Base-by-base conservation (phyloP, 2,113 vertebrate species). In the Passer domesticus region DNA sequence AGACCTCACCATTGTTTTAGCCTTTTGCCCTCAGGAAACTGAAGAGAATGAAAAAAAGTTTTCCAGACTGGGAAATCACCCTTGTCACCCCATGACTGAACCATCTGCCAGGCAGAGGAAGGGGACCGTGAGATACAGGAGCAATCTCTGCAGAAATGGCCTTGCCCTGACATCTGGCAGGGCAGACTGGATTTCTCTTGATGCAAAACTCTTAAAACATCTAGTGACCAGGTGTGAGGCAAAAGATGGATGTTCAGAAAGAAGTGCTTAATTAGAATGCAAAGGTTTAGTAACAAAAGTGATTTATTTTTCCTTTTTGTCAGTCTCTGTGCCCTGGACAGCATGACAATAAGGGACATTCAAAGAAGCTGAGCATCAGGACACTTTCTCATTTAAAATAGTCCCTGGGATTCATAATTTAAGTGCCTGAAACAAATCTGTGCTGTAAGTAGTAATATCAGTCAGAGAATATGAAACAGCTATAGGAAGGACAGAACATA, bases 231-330 rank as follows among this genome's bases (percentile, higher is more conserved):
- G 33, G 43, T 83, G 15, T 78, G 33, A 67, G 17, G 55, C 18
- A 70, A 74, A 94, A 94, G 68, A 74, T 66, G 24, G 55, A 80
- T 79, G 37, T 78, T 94, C 77, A 68, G 13, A 46, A 70, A 87
- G 50, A 91, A 77, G 15, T 35, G 33, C 23, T 69, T 95, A 77
- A 90, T 84, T 89, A 90, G 39, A 43, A 85, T 80, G 46, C n/a
- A 53, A 93, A 82, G 41, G 12, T 89, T 93, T 66, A 37, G 33
- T 59, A 75, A 70, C 23, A 69, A 80, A 85, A 83, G 25, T 86
- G 58, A 73, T 93, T 95, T 95, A 83, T 90, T 72, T 72, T 93
- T 52, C 60, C 63, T 87, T 87, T 89, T 78, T 4, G 3, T 82
- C 74, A 64, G 13, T 60, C 35, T 82, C 10, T 3, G 1, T 75